Evolutionary conservation across 1,140 invertebrate genomes (phyloP), one percentile per base, ranked within the genome.

Genomic region (Aradophagus sp.): DNA sequence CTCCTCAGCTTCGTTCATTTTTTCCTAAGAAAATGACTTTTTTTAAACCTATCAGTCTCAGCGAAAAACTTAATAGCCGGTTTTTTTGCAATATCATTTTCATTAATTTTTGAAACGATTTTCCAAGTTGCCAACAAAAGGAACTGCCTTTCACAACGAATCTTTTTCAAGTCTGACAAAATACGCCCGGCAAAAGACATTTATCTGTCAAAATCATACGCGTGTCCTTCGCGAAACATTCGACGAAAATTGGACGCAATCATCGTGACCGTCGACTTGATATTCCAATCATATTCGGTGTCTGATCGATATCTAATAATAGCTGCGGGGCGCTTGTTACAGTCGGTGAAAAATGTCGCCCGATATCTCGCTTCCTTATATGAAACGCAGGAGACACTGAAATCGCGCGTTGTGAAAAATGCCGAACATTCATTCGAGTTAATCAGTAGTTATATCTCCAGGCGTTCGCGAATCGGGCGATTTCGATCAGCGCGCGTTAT

Each of bases 371-470:
- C 35, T 67, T 53, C 19, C 65, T 61, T 68, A 47, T 20, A 34
- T 41, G 55, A 53, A 55, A 26, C 55, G 27, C 34, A 16, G 10
- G 35, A 69, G 65, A 69, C 65, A 69, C 47, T 48, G 17, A 29
- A 62, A 62, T 69, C 27, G 27, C 42, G 56, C 35, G 35, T 32
- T 69, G 50, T 69, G 50, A 69, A 69, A 69, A 69, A 69, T 69
- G 48, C 50, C 29, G 56, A 69, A 69, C 65, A 69, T 69, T 69
- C 55, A 61, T 69, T 69, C 61, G 48, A 61, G 55, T 69, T 69
- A 69, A 69, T 69, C 56, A 69, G 58, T 39, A 52, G 50, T 62
- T 69, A 56, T 69, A 69, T 69, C 58, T 62, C 26, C 12, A 20
- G 3, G 52, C 45, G 10, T 42, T 11, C 31, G 63, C 63, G 53